Base-by-base conservation (phyloP, 2,113 vertebrate genomes). In the Dicaeum eximium region DNA sequence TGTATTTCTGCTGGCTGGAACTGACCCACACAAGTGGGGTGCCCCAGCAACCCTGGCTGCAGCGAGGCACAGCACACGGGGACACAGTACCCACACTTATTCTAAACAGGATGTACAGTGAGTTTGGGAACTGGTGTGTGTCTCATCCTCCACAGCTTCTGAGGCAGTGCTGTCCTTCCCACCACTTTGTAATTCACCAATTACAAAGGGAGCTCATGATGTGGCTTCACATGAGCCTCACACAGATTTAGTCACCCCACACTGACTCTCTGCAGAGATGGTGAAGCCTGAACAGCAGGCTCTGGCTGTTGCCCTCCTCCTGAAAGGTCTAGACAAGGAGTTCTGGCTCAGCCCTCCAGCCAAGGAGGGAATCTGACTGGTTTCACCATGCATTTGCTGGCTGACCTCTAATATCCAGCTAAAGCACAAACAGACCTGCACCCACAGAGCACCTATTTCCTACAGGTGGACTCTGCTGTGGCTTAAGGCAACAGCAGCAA, bases 391-490 rank as follows among this genome's bases (percentile, higher is more conserved):
- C 1, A 2, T 57, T 88, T 92, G 12, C 58, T 73, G 62, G 14
- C 35, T 57, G 45, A 65, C n/a, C 28, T 72, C 37, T 53, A 72
- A 65, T 21, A 66, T 14, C 19, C 71, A 82, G 53, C 9, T 66
- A 81, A 54, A 11, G 40, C 33, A 61, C 58, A 58, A 84, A 64
- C 0, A 6, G 37, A 42, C 40, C 70, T 61, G 44, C 24, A 44
- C 6, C 22, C 40, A 65, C 31, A n/a, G 53, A 90, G 57, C 61
- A 73, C 15, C 37, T 3, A 0, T 33, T 65, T 47, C 28, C 42
- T 28, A 45, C 11, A 20, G 15, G 61, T 1, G 1, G 35, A n/a
- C 40, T n/a, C 48, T 11, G 10, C 35, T 0, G 0, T 67, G 85
- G 42, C 30, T 42, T 73, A 50, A 65, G 30, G 24, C 67, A 33